These are phyloP conservation scores for Chascanopsetta lugubris DNA, from an alignment of 2,113 vertebrate species.

Conservation along the genomic window DNA sequence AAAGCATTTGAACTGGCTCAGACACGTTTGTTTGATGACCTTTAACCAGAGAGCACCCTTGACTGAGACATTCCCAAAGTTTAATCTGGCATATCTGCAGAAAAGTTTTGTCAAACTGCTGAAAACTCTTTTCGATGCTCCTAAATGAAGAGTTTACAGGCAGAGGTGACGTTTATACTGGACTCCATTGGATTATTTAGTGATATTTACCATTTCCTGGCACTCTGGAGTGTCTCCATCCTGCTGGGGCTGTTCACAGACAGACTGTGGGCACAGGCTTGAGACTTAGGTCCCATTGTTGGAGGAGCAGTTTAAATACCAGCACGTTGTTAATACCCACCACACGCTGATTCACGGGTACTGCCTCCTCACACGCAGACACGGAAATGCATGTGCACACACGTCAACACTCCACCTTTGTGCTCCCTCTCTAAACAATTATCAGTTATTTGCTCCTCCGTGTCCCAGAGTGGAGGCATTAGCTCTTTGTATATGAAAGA, in stretches of 20 bases:
- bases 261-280: constrained; percentile 58
- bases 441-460: constrained; percentile 54
- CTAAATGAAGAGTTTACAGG: constrained; percentile 24
- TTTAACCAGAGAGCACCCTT: constrained; percentile 55
- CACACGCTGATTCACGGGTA: constrained; percentile 67
- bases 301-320: constrained; percentile 66
- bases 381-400: constrained; percentile 35
- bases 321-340: constrained; percentile 74
- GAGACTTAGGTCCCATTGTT: constrained; percentile 75
- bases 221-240: constrained; percentile 52
- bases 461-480: constrained; percentile 36
- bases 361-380: constrained; percentile 53
- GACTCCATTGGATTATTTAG: constrained; percentile 33
- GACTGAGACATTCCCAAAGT: constrained; percentile 50
- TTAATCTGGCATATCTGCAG: constrained; percentile 42
- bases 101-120: constrained; percentile 34
- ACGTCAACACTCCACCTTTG: constrained; percentile 69
- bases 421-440: constrained; percentile 53
- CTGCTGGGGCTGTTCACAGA: constrained; percentile 63
- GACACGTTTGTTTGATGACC: constrained; percentile 65
- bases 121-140: constrained; percentile 34
- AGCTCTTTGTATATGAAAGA: constrained; percentile 69
- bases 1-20: constrained; percentile 56
- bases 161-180: constrained; percentile 26
- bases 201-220: constrained; percentile 55